Conservation (phyloP, 2,888 invertebrate species). For the Eristalis intricaria region DNA sequence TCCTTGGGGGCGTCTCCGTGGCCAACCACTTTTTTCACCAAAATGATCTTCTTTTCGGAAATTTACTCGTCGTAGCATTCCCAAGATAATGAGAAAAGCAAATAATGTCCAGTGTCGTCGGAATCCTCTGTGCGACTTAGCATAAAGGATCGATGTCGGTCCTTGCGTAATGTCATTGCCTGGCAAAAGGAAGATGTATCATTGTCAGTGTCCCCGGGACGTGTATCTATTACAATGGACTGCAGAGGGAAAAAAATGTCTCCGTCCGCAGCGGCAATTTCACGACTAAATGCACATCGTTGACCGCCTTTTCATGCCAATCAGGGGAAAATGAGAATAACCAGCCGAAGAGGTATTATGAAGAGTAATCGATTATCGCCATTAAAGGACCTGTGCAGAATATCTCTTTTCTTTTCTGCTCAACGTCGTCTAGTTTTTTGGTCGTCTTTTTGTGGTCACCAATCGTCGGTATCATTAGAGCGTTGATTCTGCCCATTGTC, state of each 20-base stretch:
- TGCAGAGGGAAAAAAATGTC: background rate
- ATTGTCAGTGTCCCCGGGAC: conserved; percentile 42
- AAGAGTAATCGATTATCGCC: conserved; percentile 72
- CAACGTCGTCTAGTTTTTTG: background rate
- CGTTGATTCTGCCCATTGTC: conserved; percentile 67
- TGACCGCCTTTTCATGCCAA: conserved; percentile 74
- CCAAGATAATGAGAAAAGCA: conserved; percentile 54
- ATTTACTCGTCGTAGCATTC: background rate
- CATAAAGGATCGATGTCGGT: conserved; percentile 62
- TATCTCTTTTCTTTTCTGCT: conserved; percentile 33
- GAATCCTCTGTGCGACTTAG: conserved; percentile 20
- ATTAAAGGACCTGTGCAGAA: conserved; percentile 70
- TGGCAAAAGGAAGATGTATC: conserved; percentile 38
- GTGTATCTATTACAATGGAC: conserved; percentile 49
- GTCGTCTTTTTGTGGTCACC: conserved; percentile 56
- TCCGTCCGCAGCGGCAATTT: conserved; percentile 60
- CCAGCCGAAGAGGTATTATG: conserved; percentile 29
- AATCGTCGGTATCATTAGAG: conserved; percentile 62
- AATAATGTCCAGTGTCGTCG: conserved; percentile 45
- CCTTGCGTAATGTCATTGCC: conserved; percentile 63
- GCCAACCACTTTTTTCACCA: conserved; percentile 67
- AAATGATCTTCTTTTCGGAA: conserved; percentile 33
- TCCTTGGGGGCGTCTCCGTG: conserved; percentile 63
- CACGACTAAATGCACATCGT: conserved; percentile 72
- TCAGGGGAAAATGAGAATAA: conserved; percentile 52